Evolutionary conservation across 2,797 vertebrate species (phyloP).

Genomic region (Acanthiza pusilla): DNA sequence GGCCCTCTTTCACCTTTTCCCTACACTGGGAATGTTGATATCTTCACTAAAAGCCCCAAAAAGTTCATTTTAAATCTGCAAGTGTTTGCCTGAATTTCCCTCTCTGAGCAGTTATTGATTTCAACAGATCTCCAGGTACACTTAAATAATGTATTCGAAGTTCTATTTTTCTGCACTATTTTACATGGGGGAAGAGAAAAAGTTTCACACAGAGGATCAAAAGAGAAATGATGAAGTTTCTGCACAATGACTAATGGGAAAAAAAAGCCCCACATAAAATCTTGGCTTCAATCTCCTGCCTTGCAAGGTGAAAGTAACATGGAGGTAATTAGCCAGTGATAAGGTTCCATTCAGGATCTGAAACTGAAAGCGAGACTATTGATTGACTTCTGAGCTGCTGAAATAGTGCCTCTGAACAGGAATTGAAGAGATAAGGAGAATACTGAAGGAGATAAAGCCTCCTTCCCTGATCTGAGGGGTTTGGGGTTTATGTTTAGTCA

Average conservation of each 20-base stretch:
- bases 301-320: neutral
- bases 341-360: neutral
- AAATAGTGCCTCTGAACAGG: neutral
- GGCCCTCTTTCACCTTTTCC: neutral
- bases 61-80: neutral
- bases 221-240: neutral
- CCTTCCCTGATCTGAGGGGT: neutral
- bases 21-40: neutral
- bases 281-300: neutral
- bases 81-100: fast-evolving
- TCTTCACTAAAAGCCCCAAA: neutral
- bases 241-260: neutral
- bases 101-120: neutral
- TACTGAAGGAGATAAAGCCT: neutral
- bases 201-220: neutral
- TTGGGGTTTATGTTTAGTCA: neutral
- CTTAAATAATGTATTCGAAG: neutral
- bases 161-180: neutral
- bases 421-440: neutral
- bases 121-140: neutral
- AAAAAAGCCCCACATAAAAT: neutral
- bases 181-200: neutral
- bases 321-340: neutral
- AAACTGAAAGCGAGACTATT: neutral
- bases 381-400: neutral